These are phyloP conservation scores for Brachyptera putata DNA, from an alignment of 2,888 invertebrate species.

Conservation along the genomic window DNA sequence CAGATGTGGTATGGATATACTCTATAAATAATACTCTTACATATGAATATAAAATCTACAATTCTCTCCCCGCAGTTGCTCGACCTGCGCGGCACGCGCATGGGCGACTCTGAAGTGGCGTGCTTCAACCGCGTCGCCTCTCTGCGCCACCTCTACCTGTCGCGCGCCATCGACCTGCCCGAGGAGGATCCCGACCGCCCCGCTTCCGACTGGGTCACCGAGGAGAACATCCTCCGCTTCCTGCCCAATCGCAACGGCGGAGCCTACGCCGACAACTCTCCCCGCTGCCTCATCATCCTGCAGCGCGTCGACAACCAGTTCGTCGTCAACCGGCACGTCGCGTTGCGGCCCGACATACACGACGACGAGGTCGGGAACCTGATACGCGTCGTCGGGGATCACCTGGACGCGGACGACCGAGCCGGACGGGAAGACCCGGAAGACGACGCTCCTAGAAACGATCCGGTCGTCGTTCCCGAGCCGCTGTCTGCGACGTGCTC, in stretches of 20 bases:
- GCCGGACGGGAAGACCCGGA: too few species aligned
- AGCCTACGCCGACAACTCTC: neutral
- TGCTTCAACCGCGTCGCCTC: constrained; percentile 53
- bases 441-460: neutral
- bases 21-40: too few species aligned
- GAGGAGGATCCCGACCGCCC: neutral
- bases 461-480: neutral
- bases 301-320: neutral
- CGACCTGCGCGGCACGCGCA: constrained; percentile 53
- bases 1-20: too few species aligned
- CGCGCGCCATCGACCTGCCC: neutral
- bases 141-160: constrained; percentile 50
- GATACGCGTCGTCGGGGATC: neutral
- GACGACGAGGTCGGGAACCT: constrained; percentile 1
- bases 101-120: constrained; percentile 57
- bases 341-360: constrained; percentile 2
- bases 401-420: too few species aligned
- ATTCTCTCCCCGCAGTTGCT: constrained; percentile 47
- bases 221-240: too few species aligned
- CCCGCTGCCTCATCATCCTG: neutral
- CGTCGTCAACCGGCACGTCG: neutral
- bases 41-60: too few species aligned
- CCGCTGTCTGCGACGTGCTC: too few species aligned
- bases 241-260: neutral
- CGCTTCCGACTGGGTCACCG: neutral